Conservation (phyloP, 2,888 invertebrate species). For the Crioceris asparagi region DNA sequence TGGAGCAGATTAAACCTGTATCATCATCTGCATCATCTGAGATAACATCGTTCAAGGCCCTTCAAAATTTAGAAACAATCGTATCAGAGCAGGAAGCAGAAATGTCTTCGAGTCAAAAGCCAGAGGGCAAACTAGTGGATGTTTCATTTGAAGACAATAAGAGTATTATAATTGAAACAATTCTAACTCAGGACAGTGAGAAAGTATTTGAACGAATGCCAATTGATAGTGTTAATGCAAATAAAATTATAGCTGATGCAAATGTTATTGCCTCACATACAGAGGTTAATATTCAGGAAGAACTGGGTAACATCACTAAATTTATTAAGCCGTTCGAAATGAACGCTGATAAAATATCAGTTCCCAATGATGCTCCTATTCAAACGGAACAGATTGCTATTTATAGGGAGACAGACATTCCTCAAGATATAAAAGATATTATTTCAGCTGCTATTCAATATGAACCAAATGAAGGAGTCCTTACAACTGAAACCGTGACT, state of each 20-base stretch:
- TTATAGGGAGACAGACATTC: slow-evolving; percentile 37
- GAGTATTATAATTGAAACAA: slow-evolving; percentile 39
- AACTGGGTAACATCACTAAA: slow-evolving; percentile 14
- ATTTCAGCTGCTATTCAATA: slow-evolving; percentile 37
- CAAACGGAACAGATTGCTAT: slow-evolving; percentile 33
- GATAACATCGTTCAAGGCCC: slow-evolving; percentile 33
- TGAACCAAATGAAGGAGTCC: slow-evolving; percentile 34
- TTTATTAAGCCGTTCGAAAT: slow-evolving; percentile 10
- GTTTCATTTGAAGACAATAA: slow-evolving; percentile 37
- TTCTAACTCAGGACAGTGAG: slow-evolving; percentile 40
- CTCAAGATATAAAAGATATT: slow-evolving; percentile 27
- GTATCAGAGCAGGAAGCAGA: slow-evolving; percentile 37
- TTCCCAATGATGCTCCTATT: slow-evolving; percentile 31
- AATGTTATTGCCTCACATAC: slow-evolving; percentile 31
- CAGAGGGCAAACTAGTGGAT: slow-evolving; percentile 35
- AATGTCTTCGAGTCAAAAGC: slow-evolving; percentile 26
- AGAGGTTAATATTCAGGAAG: slow-evolving; percentile 19
- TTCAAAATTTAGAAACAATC: slow-evolving; percentile 38
- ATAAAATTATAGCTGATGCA: slow-evolving; percentile 25
- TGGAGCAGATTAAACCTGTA: slow-evolving; percentile 30
- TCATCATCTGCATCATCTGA: slow-evolving; percentile 32
- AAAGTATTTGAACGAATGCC: slow-evolving; percentile 29
- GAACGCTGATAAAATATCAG: slow-evolving; percentile 23
- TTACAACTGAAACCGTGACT: slow-evolving; percentile 36
- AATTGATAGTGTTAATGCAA: slow-evolving; percentile 12